Evolutionary conservation across 2,797 vertebrate genomes (phyloP).

Genomic region (Thunnus albacares): DNA sequence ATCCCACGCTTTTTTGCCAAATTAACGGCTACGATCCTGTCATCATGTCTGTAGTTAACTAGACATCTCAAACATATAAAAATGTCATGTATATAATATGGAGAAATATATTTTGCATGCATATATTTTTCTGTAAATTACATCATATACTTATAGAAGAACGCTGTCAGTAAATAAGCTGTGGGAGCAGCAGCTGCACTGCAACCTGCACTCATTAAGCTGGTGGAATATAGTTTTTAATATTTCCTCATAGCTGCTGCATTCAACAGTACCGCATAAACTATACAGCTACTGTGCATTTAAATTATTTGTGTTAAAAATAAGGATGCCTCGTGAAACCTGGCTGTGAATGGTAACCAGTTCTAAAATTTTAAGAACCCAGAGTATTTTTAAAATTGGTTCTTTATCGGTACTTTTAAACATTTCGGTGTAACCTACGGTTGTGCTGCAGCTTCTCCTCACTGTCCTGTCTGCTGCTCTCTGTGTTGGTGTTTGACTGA

Average conservation of each 20-base stretch:
- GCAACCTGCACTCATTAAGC: too few species aligned
- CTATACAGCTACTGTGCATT: neutral
- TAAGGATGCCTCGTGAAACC: too few species aligned
- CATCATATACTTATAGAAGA: neutral
- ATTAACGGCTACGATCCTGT: neutral
- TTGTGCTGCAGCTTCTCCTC: too few species aligned
- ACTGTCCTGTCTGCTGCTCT: too few species aligned
- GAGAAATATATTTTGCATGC: neutral
- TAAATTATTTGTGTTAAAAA: too few species aligned
- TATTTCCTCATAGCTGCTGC: neutral
- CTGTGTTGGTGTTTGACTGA: too few species aligned
- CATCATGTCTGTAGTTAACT: neutral
- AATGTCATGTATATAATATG: neutral
- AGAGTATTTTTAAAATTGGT: too few species aligned
- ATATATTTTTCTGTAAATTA: neutral
- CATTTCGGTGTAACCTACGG: too few species aligned
- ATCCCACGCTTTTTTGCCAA: neutral
- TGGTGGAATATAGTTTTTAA: neutral
- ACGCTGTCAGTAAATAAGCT: neutral
- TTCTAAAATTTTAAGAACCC: too few species aligned
- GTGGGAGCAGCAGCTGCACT: neutral
- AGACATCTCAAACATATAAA: neutral
- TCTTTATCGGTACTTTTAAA: too few species aligned
- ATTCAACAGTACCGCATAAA: neutral
- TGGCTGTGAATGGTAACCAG: too few species aligned